Conservation (phyloP, 1,140 invertebrate species). For the Sminthurides bifidus region DNA sequence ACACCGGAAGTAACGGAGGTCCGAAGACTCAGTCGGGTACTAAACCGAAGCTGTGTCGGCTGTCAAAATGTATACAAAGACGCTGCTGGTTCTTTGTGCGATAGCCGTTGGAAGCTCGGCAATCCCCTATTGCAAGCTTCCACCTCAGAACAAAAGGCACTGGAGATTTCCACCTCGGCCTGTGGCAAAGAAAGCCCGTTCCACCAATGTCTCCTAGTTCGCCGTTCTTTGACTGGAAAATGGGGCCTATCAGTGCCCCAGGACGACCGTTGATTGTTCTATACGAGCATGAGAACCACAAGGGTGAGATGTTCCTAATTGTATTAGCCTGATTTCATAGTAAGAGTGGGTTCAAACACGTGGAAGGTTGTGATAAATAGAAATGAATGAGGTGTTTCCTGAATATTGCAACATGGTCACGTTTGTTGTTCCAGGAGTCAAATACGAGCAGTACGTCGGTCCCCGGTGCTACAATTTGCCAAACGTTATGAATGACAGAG, state of each 20-base stretch:
- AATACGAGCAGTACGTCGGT: slow-evolving; percentile 19
- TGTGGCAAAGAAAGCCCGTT: too few relatives aligned
- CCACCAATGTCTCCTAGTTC: not conserved
- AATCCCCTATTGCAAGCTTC: too few relatives aligned
- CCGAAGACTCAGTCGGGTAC: too few relatives aligned
- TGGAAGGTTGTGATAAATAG: too few relatives aligned
- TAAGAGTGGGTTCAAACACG: too few relatives aligned
- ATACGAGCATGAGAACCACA: not conserved
- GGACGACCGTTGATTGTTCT: not conserved
- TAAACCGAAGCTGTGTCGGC: too few relatives aligned
- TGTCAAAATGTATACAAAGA: too few relatives aligned
- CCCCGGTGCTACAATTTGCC: slow-evolving; percentile 24
- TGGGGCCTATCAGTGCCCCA: not conserved
- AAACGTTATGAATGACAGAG: slow-evolving; percentile 12
- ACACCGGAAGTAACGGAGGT: too few relatives aligned
- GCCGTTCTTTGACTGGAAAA: not conserved
- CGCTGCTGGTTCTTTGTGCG: too few relatives aligned
- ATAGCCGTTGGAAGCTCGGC: too few relatives aligned
- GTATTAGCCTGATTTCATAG: not conserved
- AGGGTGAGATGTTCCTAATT: not conserved
- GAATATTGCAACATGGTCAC: not conserved
- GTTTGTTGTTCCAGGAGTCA: not conserved
- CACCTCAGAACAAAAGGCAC: too few relatives aligned
- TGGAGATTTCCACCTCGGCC: not conserved
- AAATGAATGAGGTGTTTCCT: not conserved